Evolutionary conservation across 2,888 invertebrate genomes (phyloP).

Genomic region (Amorpha juglandis): DNA sequence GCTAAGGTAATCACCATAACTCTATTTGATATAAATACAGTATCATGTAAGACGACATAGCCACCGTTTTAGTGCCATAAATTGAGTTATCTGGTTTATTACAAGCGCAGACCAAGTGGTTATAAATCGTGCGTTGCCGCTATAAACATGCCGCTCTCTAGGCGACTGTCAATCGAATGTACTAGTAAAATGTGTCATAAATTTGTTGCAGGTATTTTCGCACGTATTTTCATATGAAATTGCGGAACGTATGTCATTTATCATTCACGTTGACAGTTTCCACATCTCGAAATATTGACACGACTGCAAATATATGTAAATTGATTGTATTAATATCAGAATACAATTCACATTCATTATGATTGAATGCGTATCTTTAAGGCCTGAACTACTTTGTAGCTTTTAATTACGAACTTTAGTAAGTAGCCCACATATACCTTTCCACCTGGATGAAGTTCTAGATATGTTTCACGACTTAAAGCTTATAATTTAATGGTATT

Average conservation of each 20-base stretch:
- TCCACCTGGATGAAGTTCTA: too few relatives aligned
- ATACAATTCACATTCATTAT: too few relatives aligned
- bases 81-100: slow-evolving; percentile 72
- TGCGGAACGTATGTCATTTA: slow-evolving; percentile 61
- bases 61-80: slow-evolving; percentile 61
- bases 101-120: slow-evolving; percentile 60
- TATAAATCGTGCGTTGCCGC: slow-evolving; percentile 57
- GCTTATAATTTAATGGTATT: too few relatives aligned
- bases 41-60: slow-evolving; percentile 55
- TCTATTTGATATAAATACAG: slow-evolving; percentile 59
- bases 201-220: slow-evolving; percentile 59
- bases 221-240: slow-evolving; percentile 59
- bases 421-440: too few relatives aligned
- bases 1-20: slow-evolving; percentile 56
- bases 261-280: slow-evolving; percentile 65
- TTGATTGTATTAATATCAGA: slow-evolving; percentile 47
- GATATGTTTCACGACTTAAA: too few relatives aligned
- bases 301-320: slow-evolving; percentile 60
- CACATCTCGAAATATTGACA: slow-evolving; percentile 57
- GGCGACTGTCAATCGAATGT: slow-evolving; percentile 65
- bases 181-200: slow-evolving; percentile 49
- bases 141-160: slow-evolving; percentile 62
- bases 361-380: too few relatives aligned
- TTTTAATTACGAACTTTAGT: too few relatives aligned
- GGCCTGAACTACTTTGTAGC: too few relatives aligned